Evolutionary conservation across 2,113 vertebrate species (phyloP), one percentile per base, ranked within the genome.

Genomic region (Erinaceus europaeus): DNA sequence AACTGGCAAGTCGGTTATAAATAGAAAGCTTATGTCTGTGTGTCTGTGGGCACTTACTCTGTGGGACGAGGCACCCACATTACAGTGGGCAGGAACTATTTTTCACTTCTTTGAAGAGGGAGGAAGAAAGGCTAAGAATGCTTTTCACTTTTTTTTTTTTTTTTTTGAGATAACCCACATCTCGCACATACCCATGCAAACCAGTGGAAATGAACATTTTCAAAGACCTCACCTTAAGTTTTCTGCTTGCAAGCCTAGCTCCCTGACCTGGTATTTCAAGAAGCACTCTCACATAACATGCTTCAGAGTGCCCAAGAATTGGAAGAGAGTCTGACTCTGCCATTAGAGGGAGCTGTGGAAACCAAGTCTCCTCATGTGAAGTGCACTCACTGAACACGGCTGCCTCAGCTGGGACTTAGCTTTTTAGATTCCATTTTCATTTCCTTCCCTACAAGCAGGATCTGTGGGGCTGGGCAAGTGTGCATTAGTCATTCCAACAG

Each of bases 151-250:
- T 20, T 52, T 20, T 20, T 20, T 57, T 27, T 27, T 73, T 62
- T 93, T 92, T 61, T 94, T 53, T 91, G 87, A 86, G 69, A 78
- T 95, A 94, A 91, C 93, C 88, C 92, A 93, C 94, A 90, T 91
- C 92, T 90, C 69, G 32, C 76, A 78, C 38, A 86, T 55, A 72
- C 90, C 90, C 81, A 94, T 87, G 84, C 55, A 91, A 75, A 89
- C 94, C 91, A 90, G 93, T 89, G 90, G 93, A 95, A 92, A 93
- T 93, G 90, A 95, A 87, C 94, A 94, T 95, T 93, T 94, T 90
- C 79, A 83, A 90, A 95, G 83, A 91, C 85, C 83, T 92, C 61
- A 89, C 81, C 85, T 94, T 90, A 84, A 93, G 74, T 84, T 90
- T 89, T 91, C 86, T 73, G 82, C 78, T 90, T 91, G 68, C 88